phyloP scores from a whole-genome alignment of 2,888 invertebrate genomes.

The Buathra laborator region DNA sequence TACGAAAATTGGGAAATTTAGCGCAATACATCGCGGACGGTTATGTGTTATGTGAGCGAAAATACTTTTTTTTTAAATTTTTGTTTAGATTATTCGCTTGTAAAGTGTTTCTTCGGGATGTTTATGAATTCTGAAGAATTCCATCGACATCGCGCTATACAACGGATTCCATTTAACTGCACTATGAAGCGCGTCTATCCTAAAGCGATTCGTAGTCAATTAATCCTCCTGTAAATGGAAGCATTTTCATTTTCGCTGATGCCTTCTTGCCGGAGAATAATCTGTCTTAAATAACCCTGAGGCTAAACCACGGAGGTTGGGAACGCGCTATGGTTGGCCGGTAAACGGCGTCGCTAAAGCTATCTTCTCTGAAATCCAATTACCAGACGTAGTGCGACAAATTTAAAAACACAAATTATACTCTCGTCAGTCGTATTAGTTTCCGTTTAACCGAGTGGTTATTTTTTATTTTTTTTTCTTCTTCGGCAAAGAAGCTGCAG shows the following conservation, averaged over 20 bases:
- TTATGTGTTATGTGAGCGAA: too few species aligned
- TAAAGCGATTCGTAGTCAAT: conserved; percentile 79
- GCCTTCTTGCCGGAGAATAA: conserved; percentile 79
- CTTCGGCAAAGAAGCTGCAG: conserved; percentile 43
- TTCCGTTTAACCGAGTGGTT: conserved; percentile 57
- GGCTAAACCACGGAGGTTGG: conserved; percentile 75
- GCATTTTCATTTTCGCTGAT: conserved; percentile 84
- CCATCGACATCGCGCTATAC: conserved; percentile 33
- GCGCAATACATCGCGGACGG: background rate
- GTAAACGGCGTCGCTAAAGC: conserved; percentile 79
- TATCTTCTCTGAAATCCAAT: conserved; percentile 83
- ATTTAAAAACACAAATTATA: conserved; percentile 83
- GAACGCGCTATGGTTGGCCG: conserved; percentile 64
- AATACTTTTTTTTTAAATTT: background rate
- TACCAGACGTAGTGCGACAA: conserved; percentile 79
- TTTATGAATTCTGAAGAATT: background rate
- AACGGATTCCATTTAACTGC: conserved; percentile 47
- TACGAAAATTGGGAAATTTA: too few species aligned
- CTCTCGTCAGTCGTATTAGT: conserved; percentile 76
- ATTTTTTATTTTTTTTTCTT: conserved; percentile 35
- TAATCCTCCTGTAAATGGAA: conserved; percentile 82
- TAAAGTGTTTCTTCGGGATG: background rate
- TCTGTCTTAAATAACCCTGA: conserved; percentile 84
- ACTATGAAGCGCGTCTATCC: conserved; percentile 57
- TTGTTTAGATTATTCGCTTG: background rate